Evolutionary conservation across 2,888 invertebrate species (phyloP).

Genomic region (Dolichopus griseipennis): DNA sequence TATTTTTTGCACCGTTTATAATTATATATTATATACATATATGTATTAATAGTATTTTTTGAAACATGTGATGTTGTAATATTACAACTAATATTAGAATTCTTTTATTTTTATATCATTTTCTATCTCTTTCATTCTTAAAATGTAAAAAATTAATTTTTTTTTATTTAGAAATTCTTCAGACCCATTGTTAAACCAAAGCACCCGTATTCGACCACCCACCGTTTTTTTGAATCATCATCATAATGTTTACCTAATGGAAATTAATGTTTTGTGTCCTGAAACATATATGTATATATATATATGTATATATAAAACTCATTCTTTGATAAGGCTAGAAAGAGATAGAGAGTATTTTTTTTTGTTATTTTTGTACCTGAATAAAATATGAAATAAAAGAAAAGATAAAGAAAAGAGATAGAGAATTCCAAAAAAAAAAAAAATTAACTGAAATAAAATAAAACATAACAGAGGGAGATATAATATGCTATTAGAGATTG

Average conservation of each 20-base stretch:
- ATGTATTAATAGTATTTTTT: not conserved
- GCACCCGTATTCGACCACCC: not conserved
- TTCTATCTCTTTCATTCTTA: not conserved
- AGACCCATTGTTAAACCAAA: not conserved
- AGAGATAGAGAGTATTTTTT: not conserved
- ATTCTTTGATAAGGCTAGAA: not conserved
- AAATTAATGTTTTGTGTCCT: constrained; percentile 8
- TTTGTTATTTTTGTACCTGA: not conserved
- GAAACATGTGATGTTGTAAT: not conserved
- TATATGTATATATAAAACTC: not conserved
- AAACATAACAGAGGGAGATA: not conserved
- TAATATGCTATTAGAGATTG: constrained; percentile 1
- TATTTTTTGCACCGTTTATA: too few relatives aligned
- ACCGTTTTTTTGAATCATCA: not conserved
- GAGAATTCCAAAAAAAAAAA: not conserved
- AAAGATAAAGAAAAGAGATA: not conserved
- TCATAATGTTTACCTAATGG: constrained; percentile 10
- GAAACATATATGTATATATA: not conserved
- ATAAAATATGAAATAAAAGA: not conserved
- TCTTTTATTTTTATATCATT: not conserved
- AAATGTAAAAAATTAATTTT: too few relatives aligned
- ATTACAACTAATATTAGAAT: not conserved
- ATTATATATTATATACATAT: too few relatives aligned
- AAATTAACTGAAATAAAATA: not conserved
- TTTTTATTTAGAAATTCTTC: too few relatives aligned